Base-by-base conservation (phyloP, 2,113 vertebrate species). In the Alligator mississippiensis region DNA sequence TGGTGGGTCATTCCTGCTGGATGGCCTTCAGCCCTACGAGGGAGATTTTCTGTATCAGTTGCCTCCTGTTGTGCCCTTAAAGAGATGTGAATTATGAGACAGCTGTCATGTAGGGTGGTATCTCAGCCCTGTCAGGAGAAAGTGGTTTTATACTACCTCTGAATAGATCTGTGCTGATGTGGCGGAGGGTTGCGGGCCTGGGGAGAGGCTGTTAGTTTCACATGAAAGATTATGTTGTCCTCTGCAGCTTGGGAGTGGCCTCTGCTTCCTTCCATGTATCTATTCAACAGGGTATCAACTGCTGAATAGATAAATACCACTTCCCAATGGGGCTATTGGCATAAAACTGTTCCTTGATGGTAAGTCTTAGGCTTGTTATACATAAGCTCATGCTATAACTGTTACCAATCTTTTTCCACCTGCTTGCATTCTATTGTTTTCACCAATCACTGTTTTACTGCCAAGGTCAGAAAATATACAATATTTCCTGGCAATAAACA, bases 311-410 rank as follows among this genome's bases (percentile, higher is more conserved):
- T 28, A 1, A 1, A 18, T 57, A 70, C 25, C 25, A 3, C 60
- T 83, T 11, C 28, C 79, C 59, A 58, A 3, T 15, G 6, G 30
- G 1, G 0, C 21, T 81, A 16, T 21, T 82, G 4, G 25, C 28
- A 28, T 60, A 0, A 0, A 8, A 10, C 1, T 1, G 76, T 58
- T 85, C 79, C n/a, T 6, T 8, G 3, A 0, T 9, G 14, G 38
- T 55, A n/a, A 75, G 4, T 58, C 38, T 68, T 7, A 0, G 2
- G 6, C 14, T 92, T 84, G 15, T 13, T 25, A 75, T 16, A 30
- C n/a, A 21, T 70, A 70, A 30, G 18, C 64, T 11, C 66, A 38
- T 30, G 38, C n/a, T 8, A 9, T 22, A 30, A 72, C 5, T 38
- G 19, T 34, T 72, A 22, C 30, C n/a, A 72, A 7, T 30, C 30